Percentiles rank a stretch among this genome's conserved stretches.
Conservation (phyloP, 37 sponge, comb jelly and placozoan species). For the Oopsacas minuta region DNA sequence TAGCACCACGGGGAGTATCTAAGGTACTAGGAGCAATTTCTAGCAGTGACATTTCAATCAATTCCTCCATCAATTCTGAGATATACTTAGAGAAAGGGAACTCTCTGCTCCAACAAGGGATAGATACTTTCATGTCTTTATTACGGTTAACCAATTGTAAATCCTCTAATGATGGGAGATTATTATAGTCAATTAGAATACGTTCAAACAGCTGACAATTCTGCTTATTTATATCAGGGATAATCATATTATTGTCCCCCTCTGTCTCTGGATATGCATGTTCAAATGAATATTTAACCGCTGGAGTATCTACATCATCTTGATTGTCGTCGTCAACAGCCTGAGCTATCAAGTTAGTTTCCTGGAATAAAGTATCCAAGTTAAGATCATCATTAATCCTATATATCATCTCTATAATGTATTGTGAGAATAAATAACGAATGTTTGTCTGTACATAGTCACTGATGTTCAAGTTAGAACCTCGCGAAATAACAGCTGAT, state of each 20-base stretch:
- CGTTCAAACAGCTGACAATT: neutral
- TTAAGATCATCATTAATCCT: conserved; percentile 13
- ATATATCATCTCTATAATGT: conserved; percentile 5
- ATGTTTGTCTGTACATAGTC: conserved; percentile 8
- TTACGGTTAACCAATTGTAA: conserved; percentile 13
- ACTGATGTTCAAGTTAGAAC: conserved; percentile 5
- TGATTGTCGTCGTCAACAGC: neutral
- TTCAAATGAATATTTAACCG: neutral
- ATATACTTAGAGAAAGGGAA: conserved; percentile 1
- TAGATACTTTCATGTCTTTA: neutral
- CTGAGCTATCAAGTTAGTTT: neutral
- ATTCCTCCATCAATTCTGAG: neutral
- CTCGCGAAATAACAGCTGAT: conserved; percentile 7
- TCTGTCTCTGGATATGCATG: neutral
- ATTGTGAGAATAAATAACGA: conserved; percentile 11
- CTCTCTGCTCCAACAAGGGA: neutral
- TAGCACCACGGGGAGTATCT: neutral
- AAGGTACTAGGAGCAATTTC: neutral
- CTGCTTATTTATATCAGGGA: neutral
- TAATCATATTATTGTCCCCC: neutral
- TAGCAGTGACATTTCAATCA: neutral
- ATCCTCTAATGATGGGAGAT: neutral
- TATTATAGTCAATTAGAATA: neutral
- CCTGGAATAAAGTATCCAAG: neutral
- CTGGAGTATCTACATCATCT: neutral